Evolutionary conservation across 2,113 vertebrate genomes (phyloP).

Genomic region (Cinclus cinclus): DNA sequence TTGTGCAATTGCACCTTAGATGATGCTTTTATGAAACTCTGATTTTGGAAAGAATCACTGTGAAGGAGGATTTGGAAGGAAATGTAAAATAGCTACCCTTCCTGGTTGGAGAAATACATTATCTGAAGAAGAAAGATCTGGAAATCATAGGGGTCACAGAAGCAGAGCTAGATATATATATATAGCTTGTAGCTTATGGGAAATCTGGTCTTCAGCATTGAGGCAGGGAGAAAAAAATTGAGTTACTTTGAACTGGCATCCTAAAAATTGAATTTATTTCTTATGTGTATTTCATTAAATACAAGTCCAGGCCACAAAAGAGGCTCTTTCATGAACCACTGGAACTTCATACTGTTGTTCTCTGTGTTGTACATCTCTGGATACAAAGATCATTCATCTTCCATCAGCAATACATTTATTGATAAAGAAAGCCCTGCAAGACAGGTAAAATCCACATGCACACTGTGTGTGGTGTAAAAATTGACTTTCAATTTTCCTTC

Average conservation of each 20-base stretch:
- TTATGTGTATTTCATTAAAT: not conserved
- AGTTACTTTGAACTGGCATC: not conserved
- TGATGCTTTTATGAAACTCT: not conserved
- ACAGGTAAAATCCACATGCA: not conserved
- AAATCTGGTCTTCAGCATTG: not conserved
- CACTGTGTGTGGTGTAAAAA: not conserved
- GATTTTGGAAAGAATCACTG: not conserved
- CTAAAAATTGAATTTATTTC: not conserved
- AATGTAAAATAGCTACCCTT: not conserved
- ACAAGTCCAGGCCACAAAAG: not conserved
- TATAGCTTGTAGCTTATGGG: not conserved
- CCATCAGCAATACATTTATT: not conserved
- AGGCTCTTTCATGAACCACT: not conserved
- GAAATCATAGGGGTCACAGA: not conserved
- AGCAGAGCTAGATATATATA: not conserved
- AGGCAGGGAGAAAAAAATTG: rapidly evolving
- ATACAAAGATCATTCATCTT: not conserved
- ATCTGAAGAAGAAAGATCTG: not conserved
- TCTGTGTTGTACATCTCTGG: not conserved
- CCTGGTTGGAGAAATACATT: rapidly evolving
- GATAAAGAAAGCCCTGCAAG: not conserved
- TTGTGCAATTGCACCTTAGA: not conserved
- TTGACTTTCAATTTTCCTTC: not conserved
- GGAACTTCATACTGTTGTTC: not conserved
- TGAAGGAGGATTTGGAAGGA: not conserved